phyloP scores from a whole-genome alignment of 2,113 vertebrate species.

The Hippolais icterina region DNA sequence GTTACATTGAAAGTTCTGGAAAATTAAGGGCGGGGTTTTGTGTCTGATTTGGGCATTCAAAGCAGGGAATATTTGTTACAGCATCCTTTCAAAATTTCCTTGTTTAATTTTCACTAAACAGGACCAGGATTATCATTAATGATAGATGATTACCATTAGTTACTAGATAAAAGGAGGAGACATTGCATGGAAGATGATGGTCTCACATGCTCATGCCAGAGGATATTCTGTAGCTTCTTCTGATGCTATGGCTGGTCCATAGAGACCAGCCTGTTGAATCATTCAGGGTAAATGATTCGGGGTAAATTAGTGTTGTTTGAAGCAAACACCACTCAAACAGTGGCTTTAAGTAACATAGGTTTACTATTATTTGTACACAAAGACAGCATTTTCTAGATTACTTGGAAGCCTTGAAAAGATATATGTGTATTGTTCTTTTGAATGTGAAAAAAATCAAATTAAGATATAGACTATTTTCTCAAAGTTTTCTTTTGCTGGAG shows the following conservation, averaged over 20 bases:
- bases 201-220: background rate
- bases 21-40: background rate
- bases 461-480: background rate
- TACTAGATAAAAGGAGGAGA: background rate
- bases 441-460: background rate
- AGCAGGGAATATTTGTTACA: background rate
- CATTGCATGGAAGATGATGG: background rate
- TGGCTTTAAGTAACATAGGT: background rate
- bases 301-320: background rate
- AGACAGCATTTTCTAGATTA: background rate
- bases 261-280: background rate
- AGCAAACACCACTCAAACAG: background rate
- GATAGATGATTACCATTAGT: background rate
- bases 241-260: background rate
- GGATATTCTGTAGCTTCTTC: background rate
- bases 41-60: background rate
- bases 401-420: background rate
- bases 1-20: background rate
- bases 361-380: background rate
- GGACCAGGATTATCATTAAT: background rate
- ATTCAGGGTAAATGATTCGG: background rate
- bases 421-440: background rate
- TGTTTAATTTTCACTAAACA: background rate
- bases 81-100: background rate
- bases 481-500: background rate